Base-by-base conservation (phyloP, 2,113 vertebrate genomes). In the Oryzias celebensis region DNA sequence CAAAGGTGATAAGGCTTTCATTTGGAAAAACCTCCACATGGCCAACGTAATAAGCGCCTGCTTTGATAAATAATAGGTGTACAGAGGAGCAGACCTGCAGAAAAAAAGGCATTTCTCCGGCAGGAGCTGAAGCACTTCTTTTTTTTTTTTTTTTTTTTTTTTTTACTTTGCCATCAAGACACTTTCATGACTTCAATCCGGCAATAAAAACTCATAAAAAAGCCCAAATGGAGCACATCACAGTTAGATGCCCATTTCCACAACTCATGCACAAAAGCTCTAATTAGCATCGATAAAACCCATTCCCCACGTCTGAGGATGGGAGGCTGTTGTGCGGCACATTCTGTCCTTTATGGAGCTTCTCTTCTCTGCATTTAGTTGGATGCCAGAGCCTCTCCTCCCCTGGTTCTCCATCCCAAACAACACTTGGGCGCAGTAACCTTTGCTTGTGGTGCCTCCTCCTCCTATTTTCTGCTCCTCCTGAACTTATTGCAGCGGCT, bases 201-300 rank as follows among this genome's bases (percentile, higher is more conserved):
- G 41, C 53, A 47, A 31, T 14, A n/a, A 56, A 23, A 60, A 45
- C 51, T 75, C 57, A 63, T 65, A 49, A 72, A 62, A 47, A 24
- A 52, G 43, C 45, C 53, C 51, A 60, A 82, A 70, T 45, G 45
- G 59, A 75, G 70, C 47, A 51, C 65, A 54, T 79, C 23, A 8
- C 14, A 14, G 49, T 36, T 28, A 81, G 68, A 62, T 62, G 52
- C 60, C 65, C 22, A 24, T 73, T 79, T 75, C 62, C 67, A 84
- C 62, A 74, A 53, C 51, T 63, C 15, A 0, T 45, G 54, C 60
- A 71, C 77, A 71, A 78, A 80, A 78, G 60, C 67, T 78, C 69
- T 78, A 77, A 86, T 83, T 71, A 71, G 76, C 70, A 36, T 64
- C 62, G 73, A 85, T 77, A 78, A 65, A 44, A 65, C 24, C 57